Evolutionary conservation across 2,797 vertebrate species (phyloP), one percentile per base, ranked within the genome.

Genomic region (Gorsachius magnificus): DNA sequence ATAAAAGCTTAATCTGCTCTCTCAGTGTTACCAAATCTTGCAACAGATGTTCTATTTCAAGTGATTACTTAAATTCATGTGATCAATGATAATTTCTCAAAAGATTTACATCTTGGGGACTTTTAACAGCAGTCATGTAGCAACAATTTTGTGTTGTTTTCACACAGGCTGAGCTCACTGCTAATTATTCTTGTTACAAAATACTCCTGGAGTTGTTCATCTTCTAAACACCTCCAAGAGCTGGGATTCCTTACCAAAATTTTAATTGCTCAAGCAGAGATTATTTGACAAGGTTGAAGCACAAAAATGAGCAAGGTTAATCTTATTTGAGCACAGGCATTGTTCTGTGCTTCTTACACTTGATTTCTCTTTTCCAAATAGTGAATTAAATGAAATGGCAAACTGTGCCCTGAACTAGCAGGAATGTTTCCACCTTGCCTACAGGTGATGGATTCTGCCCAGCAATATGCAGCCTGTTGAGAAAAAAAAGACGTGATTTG

Each of bases 371-470:
- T 82, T 91, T 81, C 48, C 65, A 89, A 90, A 63, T 8, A 65
- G 15, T 35, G 29, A 83, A 19, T 53, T 89, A 74, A 64, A 90
- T 45, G 54, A 95, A 97, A 94, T 45, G 66, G 20, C 53, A 84
- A 88, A 74, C 24, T 46, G 14, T 85, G 41, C 28, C 28, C 46
- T 90, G 82, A 91, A 29, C 35, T 56, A 26, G 28, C 66, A 88
- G 50, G 51, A 91, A 71, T 79, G 58, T 65, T 77, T 68, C 46
- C n/a, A 66, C 64, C 92, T 94, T 97, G 91, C 89, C 64, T 74
- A 84, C 74, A 94, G 96, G 90, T 84, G 83, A 33, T 81, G 63
- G 70, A 93, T 97, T 96, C 72, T 78, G n/a, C 71, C 36, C 85
- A 95, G 64, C 26, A 68, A 79, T 83, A 72, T 83, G 70, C 75